A percentile compares a stretch with the other conserved stretches of the same genome.
Evolutionary conservation across 2,113 vertebrate genomes (phyloP).

Genomic region (Sinocyclocheilus maitianheensis): DNA sequence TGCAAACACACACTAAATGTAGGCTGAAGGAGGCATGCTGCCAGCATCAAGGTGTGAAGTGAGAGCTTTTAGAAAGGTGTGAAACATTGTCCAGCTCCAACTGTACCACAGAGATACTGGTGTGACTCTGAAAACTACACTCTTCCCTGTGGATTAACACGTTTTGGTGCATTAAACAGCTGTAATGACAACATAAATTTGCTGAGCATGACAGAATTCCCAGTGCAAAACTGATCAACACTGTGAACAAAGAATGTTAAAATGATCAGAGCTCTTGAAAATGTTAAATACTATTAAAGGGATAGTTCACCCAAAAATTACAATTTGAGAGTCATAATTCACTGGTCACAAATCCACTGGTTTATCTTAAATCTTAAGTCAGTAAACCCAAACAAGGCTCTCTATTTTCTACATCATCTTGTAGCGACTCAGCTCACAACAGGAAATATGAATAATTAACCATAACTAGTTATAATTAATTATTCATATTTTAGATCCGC

Average conservation of each 20-base stretch:
- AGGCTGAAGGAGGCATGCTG: neutral
- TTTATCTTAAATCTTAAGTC: neutral
- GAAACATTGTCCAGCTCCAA: slow-evolving; percentile 5
- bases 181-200: slow-evolving; percentile 5
- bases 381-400: neutral
- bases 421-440: too few relatives aligned
- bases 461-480: too few relatives aligned
- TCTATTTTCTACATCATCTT: neutral
- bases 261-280: too few relatives aligned
- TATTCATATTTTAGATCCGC: too few relatives aligned
- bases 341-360: too few relatives aligned
- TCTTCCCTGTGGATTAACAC: slow-evolving; percentile 10
- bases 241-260: too few relatives aligned
- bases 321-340: too few relatives aligned
- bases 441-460: too few relatives aligned
- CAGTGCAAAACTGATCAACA: neutral
- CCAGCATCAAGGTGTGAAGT: slow-evolving; percentile 9
- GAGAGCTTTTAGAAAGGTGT: slow-evolving; percentile 35
- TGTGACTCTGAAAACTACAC: neutral
- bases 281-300: too few relatives aligned
- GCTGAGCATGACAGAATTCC: neutral
- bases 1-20: neutral
- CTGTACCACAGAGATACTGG: neutral
- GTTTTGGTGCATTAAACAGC: neutral
- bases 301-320: too few relatives aligned